Evolutionary conservation across 2,113 vertebrate genomes (phyloP).

Genomic region (Gobiocypris rarus): DNA sequence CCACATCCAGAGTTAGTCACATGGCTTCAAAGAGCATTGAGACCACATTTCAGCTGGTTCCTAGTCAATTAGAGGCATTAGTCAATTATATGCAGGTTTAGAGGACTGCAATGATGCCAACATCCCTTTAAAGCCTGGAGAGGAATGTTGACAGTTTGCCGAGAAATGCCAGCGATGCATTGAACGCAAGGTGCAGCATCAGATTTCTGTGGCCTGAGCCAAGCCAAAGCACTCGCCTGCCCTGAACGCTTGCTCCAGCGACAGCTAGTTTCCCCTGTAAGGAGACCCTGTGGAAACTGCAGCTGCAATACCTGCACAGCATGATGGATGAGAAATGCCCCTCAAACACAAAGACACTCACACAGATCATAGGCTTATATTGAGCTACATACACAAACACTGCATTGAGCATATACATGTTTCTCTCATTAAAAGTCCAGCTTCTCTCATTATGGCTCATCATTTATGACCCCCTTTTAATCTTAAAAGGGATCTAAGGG

Average conservation of each 20-base stretch:
- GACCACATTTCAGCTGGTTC: background rate
- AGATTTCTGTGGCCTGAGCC: constrained; percentile 13
- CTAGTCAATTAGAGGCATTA: background rate
- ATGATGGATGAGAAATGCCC: constrained; percentile 31
- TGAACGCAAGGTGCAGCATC: constrained; percentile 43
- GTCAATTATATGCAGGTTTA: background rate
- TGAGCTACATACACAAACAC: background rate
- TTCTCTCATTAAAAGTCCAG: background rate
- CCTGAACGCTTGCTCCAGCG: background rate
- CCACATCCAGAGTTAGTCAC: background rate
- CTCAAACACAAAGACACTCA: constrained; percentile 12
- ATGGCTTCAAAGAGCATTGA: background rate
- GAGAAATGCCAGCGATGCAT: constrained; percentile 33
- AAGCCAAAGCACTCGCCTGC: constrained; percentile 29
- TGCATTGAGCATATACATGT: background rate
- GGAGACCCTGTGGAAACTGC: constrained; percentile 27
- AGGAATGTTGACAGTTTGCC: constrained; percentile 5
- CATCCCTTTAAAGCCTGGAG: constrained; percentile 3
- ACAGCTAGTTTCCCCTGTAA: constrained; percentile 43
- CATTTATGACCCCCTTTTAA: background rate
- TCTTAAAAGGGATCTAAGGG: background rate
- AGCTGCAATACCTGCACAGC: background rate
- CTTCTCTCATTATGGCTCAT: background rate
- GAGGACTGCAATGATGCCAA: background rate
- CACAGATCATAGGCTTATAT: background rate